phyloP scores from a whole-genome alignment of 2,113 vertebrate genomes.

The Coptodon rendalli region DNA sequence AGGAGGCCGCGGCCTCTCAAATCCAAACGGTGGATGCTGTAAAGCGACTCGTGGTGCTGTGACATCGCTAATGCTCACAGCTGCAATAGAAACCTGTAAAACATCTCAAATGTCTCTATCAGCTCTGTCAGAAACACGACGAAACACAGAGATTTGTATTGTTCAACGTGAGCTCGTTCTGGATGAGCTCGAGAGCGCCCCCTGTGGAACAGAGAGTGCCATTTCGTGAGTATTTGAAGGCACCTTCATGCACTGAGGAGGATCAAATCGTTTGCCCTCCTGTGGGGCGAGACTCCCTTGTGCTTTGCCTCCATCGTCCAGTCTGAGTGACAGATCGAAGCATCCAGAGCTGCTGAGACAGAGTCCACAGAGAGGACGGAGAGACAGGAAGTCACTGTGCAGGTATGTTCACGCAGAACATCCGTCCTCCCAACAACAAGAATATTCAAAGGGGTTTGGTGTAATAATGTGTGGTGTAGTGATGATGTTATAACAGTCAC shows the following conservation, averaged over 20 bases:
- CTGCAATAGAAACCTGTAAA: neutral
- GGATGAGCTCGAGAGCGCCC: neutral
- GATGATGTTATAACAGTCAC: neutral
- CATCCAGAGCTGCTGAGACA: neutral
- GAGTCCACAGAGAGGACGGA: neutral
- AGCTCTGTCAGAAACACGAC: neutral
- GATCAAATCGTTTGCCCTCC: neutral
- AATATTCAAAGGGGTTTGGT: neutral
- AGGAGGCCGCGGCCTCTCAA: neutral
- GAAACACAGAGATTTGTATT: neutral
- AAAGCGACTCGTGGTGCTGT: neutral
- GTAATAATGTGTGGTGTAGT: neutral
- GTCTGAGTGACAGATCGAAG: neutral
- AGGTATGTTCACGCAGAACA: neutral
- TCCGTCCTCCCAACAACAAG: neutral
- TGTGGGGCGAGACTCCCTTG: neutral
- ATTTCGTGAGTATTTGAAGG: neutral
- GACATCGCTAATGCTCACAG: neutral
- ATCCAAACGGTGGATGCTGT: neutral
- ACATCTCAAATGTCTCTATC: neutral
- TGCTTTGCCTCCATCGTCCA: neutral
- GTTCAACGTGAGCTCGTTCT: accelerated
- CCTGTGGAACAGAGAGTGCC: neutral
- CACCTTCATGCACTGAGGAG: neutral
- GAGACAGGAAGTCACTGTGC: neutral